Evolutionary conservation across 2,888 invertebrate species (phyloP).

Genomic region (Mystacides longicornis): DNA sequence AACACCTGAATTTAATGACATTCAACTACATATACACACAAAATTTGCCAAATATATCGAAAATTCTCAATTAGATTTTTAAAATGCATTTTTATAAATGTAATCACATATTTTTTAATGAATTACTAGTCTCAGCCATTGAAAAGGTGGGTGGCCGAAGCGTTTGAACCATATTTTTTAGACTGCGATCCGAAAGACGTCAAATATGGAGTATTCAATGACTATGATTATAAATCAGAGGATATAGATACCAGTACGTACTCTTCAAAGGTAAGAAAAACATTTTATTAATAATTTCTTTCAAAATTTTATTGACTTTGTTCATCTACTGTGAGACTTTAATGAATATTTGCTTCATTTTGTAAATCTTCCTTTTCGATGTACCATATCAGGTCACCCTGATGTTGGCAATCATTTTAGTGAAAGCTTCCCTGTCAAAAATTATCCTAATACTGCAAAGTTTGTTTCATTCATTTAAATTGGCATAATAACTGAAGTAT

Average conservation of each 20-base stretch:
- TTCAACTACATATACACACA: too few species aligned
- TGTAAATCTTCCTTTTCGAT: neutral
- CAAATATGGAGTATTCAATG: constrained; percentile 22
- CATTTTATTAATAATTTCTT: neutral
- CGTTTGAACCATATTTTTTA: constrained; percentile 25
- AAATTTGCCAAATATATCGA: neutral
- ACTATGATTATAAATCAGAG: constrained; percentile 18
- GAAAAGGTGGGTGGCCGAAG: constrained; percentile 25
- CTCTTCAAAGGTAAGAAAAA: constrained; percentile 19
- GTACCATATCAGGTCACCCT: too few species aligned
- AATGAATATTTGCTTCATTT: too few species aligned
- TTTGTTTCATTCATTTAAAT: too few species aligned
- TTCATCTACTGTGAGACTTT: too few species aligned
- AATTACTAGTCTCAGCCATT: constrained; percentile 19
- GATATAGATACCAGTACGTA: constrained; percentile 15
- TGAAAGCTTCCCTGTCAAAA: neutral
- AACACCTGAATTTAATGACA: too few species aligned
- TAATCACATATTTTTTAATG: neutral
- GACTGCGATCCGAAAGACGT: constrained; percentile 15
- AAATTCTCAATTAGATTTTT: neutral
- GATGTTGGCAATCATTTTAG: too few species aligned
- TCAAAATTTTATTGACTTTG: neutral
- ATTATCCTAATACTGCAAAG: neutral
- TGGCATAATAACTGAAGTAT: too few species aligned
- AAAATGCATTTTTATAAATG: neutral